Percentiles rank a stretch among this genome's conserved stretches.
phyloP scores from a whole-genome alignment of 2,113 vertebrate species.

The Ceyx melanurus region DNA sequence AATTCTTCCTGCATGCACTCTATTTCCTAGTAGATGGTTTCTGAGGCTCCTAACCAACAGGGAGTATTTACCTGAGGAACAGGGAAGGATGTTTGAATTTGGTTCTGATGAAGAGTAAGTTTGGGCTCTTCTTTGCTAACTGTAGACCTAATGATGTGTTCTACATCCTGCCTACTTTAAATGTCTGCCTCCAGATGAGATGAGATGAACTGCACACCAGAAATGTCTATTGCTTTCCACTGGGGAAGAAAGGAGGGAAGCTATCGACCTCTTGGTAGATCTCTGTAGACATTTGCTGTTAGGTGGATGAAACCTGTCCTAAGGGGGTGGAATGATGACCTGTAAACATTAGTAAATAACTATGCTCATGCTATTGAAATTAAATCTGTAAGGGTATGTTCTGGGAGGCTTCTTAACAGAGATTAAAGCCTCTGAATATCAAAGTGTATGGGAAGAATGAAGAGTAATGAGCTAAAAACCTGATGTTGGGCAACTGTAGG shows the following conservation, averaged over 20 bases:
- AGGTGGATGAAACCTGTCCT: not conserved
- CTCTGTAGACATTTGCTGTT: not conserved
- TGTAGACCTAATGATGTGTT: not conserved
- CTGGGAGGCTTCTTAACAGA: slow-evolving; percentile 24
- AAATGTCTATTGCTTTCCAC: not conserved
- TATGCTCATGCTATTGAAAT: not conserved
- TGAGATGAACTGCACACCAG: not conserved
- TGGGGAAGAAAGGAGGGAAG: not conserved
- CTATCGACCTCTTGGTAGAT: not conserved
- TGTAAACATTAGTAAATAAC: slow-evolving; percentile 17
- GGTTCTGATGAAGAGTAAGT: not conserved
- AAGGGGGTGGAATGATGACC: not conserved
- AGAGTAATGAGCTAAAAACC: not conserved
- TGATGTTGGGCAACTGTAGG: not conserved
- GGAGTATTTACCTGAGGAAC: not conserved
- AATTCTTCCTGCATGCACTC: not conserved
- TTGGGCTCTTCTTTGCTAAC: not conserved
- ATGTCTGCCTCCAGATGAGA: not conserved
- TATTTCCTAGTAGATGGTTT: not conserved
- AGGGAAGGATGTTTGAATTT: not conserved
- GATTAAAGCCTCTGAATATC: slow-evolving; percentile 45
- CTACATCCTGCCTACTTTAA: not conserved
- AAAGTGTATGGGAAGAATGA: slow-evolving; percentile 38
- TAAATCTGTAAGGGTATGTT: not conserved
- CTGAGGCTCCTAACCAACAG: not conserved